Evolutionary conservation across 2,797 vertebrate genomes (phyloP).

Genomic region (Phoeniculus purpureus): DNA sequence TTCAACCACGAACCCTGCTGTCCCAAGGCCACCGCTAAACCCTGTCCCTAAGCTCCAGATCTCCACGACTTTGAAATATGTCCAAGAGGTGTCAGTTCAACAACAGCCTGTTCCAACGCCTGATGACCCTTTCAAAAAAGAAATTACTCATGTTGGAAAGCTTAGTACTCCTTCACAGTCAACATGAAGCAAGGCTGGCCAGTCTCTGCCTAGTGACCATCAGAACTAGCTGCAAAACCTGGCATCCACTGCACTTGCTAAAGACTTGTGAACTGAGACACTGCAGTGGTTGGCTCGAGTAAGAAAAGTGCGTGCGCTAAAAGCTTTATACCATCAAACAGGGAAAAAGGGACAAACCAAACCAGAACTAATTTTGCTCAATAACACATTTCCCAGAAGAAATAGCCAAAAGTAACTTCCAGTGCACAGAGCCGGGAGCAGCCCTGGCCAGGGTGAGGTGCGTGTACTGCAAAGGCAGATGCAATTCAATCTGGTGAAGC

Average conservation of each 20-base stretch:
- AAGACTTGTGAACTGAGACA: not conserved
- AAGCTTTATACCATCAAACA: not conserved
- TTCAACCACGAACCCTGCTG: too few relatives aligned
- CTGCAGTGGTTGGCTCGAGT: not conserved
- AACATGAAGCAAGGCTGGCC: not conserved
- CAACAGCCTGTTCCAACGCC: too few relatives aligned
- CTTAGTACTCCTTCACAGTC: not conserved
- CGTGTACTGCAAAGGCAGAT: not conserved
- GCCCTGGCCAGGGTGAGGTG: not conserved
- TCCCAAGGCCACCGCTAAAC: too few relatives aligned
- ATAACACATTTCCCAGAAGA: not conserved
- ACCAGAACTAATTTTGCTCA: not conserved
- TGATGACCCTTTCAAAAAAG: too few relatives aligned
- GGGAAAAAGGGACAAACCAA: not conserved
- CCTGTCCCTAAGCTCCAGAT: too few relatives aligned
- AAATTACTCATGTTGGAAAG: not conserved
- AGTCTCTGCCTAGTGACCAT: not conserved
- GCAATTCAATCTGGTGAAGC: conserved; percentile 9
- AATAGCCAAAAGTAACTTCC: not conserved
- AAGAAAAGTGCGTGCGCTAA: not conserved
- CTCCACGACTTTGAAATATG: too few relatives aligned
- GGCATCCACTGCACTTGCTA: not conserved
- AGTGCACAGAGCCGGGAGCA: not conserved
- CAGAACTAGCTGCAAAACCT: not conserved
- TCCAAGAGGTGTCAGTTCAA: too few relatives aligned